Evolutionary conservation across 2,888 invertebrate genomes (phyloP).

Genomic region (Callosobruchus maculatus): DNA sequence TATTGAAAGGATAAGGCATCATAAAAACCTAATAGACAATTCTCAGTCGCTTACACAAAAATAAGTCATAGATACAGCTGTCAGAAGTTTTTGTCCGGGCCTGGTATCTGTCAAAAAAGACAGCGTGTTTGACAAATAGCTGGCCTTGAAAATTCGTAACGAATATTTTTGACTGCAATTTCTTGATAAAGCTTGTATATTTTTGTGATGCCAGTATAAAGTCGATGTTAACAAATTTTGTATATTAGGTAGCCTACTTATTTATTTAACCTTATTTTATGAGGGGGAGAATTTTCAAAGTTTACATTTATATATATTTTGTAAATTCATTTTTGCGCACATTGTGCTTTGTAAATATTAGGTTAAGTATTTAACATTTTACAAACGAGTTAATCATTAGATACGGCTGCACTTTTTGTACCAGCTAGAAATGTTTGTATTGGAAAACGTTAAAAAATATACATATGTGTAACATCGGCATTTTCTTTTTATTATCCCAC

Average conservation of each 20-base stretch:
- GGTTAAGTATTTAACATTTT: conserved; percentile 11
- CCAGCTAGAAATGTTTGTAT: conserved; percentile 21
- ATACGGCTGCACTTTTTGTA: conserved; percentile 20
- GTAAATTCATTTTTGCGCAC: conserved; percentile 29
- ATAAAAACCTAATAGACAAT: background rate
- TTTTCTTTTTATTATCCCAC: background rate
- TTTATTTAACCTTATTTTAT: conserved; percentile 2
- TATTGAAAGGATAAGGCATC: background rate
- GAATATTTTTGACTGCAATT: background rate
- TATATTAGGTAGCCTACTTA: background rate
- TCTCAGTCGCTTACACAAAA: background rate
- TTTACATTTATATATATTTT: conserved; percentile 8
- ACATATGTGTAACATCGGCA: background rate
- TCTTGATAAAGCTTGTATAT: background rate
- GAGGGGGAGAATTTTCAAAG: background rate
- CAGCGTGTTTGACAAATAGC: background rate
- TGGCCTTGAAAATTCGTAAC: background rate
- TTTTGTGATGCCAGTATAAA: background rate
- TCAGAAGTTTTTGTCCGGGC: no score
- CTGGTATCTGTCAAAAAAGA: background rate
- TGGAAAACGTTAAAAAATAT: background rate
- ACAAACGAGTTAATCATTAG: background rate
- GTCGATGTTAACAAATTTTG: background rate
- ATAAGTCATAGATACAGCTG: no score
- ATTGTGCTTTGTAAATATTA: conserved; percentile 39